A percentile compares a stretch with the other conserved stretches of the same genome.
phyloP scores from a whole-genome alignment of 2,797 vertebrate species.

The Hydrolagus colliei region DNA sequence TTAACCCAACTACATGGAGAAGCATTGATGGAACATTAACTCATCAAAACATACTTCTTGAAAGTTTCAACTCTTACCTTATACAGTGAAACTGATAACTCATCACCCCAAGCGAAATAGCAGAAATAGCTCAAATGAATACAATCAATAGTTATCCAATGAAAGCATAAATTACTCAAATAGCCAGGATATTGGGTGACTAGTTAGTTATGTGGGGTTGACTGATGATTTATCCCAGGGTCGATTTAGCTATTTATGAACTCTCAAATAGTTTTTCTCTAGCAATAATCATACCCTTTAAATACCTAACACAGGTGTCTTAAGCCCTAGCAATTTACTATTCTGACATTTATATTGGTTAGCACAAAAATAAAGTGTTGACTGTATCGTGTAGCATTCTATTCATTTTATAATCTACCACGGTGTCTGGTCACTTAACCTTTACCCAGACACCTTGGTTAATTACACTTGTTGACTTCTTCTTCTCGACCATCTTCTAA shows the following conservation, averaged over 20 bases:
- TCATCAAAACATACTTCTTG: background rate
- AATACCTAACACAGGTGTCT: conserved; percentile 42
- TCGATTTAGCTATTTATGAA: no score
- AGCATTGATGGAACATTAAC: background rate
- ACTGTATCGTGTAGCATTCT: no score
- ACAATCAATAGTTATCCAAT: no score
- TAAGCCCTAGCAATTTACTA: conserved; percentile 50
- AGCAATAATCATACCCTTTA: conserved; percentile 38
- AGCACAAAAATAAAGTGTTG: conserved; percentile 38
- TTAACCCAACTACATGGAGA: background rate
- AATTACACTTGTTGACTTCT: conserved; percentile 65
- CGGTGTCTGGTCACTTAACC: conserved; percentile 34
- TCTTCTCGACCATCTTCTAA: conserved; percentile 59
- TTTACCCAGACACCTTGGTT: conserved; percentile 60
- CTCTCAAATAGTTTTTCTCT: no score
- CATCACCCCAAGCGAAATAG: no score
- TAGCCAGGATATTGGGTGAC: no score
- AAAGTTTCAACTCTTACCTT: background rate
- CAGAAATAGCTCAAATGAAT: no score
- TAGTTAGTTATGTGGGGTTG: no score
- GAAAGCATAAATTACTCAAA: no score
- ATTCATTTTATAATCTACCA: no score
- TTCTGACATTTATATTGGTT: conserved; percentile 42
- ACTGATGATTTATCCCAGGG: no score
- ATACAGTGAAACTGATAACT: no score